Base-by-base conservation (phyloP, 1,140 invertebrate genomes). In the Macrosteles quadrilineatus region DNA sequence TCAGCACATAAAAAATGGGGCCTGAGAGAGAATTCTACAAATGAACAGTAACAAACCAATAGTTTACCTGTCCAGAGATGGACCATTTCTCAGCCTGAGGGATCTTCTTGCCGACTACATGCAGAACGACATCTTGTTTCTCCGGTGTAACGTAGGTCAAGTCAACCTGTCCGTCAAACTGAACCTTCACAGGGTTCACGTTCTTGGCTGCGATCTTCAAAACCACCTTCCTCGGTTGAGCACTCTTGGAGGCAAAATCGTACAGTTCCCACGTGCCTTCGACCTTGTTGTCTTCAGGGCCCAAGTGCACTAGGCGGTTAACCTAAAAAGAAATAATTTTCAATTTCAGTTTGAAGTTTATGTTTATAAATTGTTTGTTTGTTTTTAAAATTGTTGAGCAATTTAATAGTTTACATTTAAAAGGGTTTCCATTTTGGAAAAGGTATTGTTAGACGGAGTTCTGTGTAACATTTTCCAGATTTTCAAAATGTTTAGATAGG, bases 151-250 rank as follows among this genome's bases (percentile, higher is more conserved):
- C 29, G 36, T 71, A 73, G n/a, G 23, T 19, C 1, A 73, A 27
- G 19, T 69, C 70, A 12, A 66, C 62, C 23, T 74, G 69, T 45
- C 71, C 70, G 53, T 75, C 74, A 68, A 74, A 71, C 23, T 67
- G 55, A 14, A 40, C 40, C 23, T 53, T 40, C 17, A 71, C 62
- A 1, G 62, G 25, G 67, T 75, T 68, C 30, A 74, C 45, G 32
- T 74, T 73, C 43, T 74, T 74, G 32, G 68, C 74, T 36, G 55
- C 62, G 12, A 71, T 17, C 47, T 73, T 68, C 23, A 75, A 17
- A 3, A 25, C 17, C 21, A 74, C n/a, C 45, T 73, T 68, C 2
- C 31, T 40, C 23, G 71, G 73, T 19, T 70, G 43, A 14, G 59
- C 68, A 1, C 66, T 55, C 19, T 55, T 68, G 45, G 66, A 29